phyloP scores from a whole-genome alignment of 2,888 invertebrate species.

The Rhagonycha lutea region DNA sequence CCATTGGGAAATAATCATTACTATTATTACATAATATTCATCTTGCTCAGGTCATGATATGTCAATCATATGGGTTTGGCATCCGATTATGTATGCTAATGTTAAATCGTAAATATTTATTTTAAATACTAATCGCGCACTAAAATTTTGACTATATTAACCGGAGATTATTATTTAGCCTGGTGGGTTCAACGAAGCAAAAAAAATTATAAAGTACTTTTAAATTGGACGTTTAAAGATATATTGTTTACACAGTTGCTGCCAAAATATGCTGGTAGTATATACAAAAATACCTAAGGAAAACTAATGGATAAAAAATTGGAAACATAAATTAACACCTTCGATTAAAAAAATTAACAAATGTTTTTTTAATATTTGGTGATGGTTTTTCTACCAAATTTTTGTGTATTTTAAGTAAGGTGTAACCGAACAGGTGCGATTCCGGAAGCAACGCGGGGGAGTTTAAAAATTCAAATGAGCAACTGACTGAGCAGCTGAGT shows the following conservation, averaged over 20 bases:
- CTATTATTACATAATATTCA: background rate
- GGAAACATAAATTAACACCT: slow-evolving; percentile 15
- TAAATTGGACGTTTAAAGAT: background rate
- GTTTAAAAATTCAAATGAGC: slow-evolving; percentile 43
- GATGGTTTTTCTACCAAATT: slow-evolving; percentile 1
- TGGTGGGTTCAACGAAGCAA: background rate
- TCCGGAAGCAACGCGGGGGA: slow-evolving; percentile 40
- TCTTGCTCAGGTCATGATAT: background rate
- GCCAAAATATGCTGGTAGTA: background rate
- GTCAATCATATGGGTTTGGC: background rate
- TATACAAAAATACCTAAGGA: background rate
- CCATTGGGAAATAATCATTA: background rate
- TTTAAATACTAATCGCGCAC: background rate
- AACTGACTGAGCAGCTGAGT: slow-evolving; percentile 42
- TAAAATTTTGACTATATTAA: background rate
- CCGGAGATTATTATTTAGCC: background rate
- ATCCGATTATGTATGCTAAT: background rate
- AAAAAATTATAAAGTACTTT: background rate
- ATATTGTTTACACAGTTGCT: background rate
- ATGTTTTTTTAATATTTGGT: slow-evolving; percentile 11
- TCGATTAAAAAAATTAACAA: slow-evolving; percentile 22
- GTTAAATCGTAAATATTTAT: background rate
- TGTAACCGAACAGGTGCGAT: slow-evolving; percentile 38
- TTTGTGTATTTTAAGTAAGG: slow-evolving; percentile 11
- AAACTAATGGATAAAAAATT: background rate